phyloP scores from a whole-genome alignment of 2,797 vertebrate genomes.

The Pipistrellus pygmaeus region DNA sequence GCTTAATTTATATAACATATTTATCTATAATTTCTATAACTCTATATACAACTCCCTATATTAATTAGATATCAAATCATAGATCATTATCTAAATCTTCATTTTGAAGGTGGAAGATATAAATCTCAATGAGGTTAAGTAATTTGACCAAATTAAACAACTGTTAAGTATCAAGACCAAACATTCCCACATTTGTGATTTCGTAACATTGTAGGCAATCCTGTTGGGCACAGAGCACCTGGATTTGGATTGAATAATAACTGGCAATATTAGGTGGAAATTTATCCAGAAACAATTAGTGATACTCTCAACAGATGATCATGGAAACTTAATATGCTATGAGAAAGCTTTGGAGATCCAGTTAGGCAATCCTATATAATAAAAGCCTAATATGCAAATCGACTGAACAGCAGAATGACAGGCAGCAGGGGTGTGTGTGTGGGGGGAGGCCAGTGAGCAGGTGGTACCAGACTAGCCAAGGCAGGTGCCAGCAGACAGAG shows the following conservation, averaged over 20 bases:
- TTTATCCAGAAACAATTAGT: not conserved
- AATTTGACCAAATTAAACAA: not conserved
- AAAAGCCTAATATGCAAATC: too few relatives aligned
- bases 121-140: not conserved
- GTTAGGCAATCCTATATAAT: too few relatives aligned
- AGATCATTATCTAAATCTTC: not conserved
- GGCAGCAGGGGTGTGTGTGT: too few relatives aligned
- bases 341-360: not conserved
- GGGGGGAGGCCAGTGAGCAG: too few relatives aligned
- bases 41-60: not conserved
- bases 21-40: not conserved
- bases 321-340: not conserved
- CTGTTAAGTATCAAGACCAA: not conserved
- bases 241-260: not conserved
- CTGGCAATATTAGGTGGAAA: not conserved
- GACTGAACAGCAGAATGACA: too few relatives aligned
- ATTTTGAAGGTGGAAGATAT: constrained; percentile 37
- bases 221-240: not conserved
- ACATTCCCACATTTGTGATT: not conserved
- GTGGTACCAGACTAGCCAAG: too few relatives aligned
- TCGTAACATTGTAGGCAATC: not conserved
- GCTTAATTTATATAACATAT: not conserved
- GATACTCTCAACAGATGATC: not conserved
- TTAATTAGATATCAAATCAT: not conserved
- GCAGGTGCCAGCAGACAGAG: too few relatives aligned